Base-by-base conservation (phyloP, 2,797 vertebrate species). In the Mastacembelus armatus region DNA sequence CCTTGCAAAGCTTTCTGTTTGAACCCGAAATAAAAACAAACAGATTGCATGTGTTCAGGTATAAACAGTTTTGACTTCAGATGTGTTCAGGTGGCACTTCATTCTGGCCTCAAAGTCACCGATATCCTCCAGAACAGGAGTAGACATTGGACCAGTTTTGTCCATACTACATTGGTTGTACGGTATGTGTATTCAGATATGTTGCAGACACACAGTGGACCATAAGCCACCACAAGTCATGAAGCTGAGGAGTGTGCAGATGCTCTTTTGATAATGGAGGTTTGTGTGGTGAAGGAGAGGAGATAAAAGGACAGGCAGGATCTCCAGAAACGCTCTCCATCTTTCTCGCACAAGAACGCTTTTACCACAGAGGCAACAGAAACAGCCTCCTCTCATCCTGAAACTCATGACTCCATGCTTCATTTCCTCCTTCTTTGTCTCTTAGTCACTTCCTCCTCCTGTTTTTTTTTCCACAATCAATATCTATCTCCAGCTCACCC, bases 361-460 rank as follows among this genome's bases (percentile, higher is more conserved):
- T 75, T 71, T 35, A 62, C 8, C 64, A 30, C n/a, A 24, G 15
- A 32, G 0, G 7, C 33, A 29, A 36, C 8, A 51, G 10, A 71
- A 61, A 62, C 39, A 12, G 21, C 35, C 42, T 59, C 43, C 36
- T 30, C 35, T 42, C 18, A 54, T 47, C 1, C 58, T 65, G 4
- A 69, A 70, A 43, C 36, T 33, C 57, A 50, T 52, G 22, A 36
- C 0, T 1, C n/a, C 59, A 11, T 50, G 51, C 65, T 61, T 45
- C 29, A 35, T 24, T 66, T 76, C 59, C 54, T 81, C 18, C 35
- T 0, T 0, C 14, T 39, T 44, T 18, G n/a, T 61, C 51, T 66
- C 57, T 73, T 50, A 81, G 29, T 82, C 81, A 81, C 74, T 67
- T 80, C 77, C 64, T 75, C 63, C 71, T 63, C 45, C 45, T 42